phyloP scores from a whole-genome alignment of 2,888 invertebrate species.

The Anoplius nigerrimus region DNA sequence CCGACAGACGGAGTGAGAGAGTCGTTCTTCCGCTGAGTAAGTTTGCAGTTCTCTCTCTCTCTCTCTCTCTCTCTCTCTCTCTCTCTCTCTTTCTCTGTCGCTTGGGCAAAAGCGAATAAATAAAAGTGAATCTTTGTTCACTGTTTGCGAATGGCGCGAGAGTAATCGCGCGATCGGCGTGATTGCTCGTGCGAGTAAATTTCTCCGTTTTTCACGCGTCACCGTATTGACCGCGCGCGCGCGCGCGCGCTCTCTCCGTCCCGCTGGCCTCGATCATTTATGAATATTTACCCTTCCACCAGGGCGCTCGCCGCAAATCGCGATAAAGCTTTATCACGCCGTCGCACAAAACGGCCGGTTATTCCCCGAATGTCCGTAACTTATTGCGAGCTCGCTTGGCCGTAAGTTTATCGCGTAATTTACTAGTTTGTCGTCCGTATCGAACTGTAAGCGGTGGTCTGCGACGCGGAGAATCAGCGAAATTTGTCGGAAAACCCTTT shows the following conservation, averaged over 20 bases:
- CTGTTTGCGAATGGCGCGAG: too few species aligned
- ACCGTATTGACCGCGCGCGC: not conserved
- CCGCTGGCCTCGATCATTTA: not conserved
- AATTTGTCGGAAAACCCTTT: too few species aligned
- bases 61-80: not conserved
- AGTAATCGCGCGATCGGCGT: not conserved
- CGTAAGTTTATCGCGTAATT: too few species aligned
- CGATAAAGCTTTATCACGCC: conserved; percentile 15
- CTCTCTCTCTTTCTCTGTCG: too few species aligned
- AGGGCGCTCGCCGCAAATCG: not conserved
- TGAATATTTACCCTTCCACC: conserved; percentile 1
- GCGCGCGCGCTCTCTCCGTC: not conserved
- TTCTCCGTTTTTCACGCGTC: not conserved
- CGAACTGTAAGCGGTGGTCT: not conserved
- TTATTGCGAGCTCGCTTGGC: not conserved
- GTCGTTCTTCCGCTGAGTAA: not conserved
- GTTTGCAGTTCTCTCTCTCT: not conserved
- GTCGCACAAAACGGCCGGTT: conserved; percentile 10
- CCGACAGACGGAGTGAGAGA: not conserved
- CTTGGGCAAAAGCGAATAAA: too few species aligned
- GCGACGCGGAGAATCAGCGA: not conserved
- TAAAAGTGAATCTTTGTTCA: too few species aligned
- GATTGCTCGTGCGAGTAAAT: not conserved
- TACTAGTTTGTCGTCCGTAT: not conserved
- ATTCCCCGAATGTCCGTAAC: conserved; percentile 1